Conservation (phyloP, 1,140 invertebrate species). For the Lordiphosa clarofinis region DNA sequence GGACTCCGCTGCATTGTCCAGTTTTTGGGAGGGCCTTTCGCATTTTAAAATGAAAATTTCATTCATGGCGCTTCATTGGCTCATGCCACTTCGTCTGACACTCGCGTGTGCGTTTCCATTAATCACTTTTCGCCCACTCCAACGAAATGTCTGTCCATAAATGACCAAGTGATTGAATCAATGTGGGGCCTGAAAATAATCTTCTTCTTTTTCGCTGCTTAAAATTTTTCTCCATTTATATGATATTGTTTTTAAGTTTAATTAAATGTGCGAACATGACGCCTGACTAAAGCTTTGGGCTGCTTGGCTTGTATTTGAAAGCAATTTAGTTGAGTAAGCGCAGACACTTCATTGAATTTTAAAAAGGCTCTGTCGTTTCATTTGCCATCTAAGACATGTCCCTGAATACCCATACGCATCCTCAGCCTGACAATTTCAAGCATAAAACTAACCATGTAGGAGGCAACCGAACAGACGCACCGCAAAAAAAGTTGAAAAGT, state of each 20-base stretch:
- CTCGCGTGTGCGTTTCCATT: constrained; percentile 50
- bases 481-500: background rate
- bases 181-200: constrained; percentile 26
- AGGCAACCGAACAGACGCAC: constrained; percentile 2
- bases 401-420: constrained; percentile 5
- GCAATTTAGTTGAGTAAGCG: constrained; percentile 70
- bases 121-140: constrained; percentile 35
- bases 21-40: constrained; percentile 21
- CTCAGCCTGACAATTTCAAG: constrained; percentile 14
- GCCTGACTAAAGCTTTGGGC: constrained; percentile 13
- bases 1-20: constrained; percentile 17
- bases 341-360: constrained; percentile 72
- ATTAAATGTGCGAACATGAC: constrained; percentile 60
- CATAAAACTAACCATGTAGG: constrained; percentile 8
- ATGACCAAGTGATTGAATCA: constrained; percentile 25
- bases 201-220: constrained; percentile 7
- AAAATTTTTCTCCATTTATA: constrained; percentile 31
- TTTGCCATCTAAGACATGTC: constrained; percentile 26
- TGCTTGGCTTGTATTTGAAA: constrained; percentile 55
- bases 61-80: constrained; percentile 53
- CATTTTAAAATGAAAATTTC: constrained; percentile 40
- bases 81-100: constrained; percentile 49
- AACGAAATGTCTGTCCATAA: background rate
- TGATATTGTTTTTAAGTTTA: constrained; percentile 50
- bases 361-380: constrained; percentile 50